Evolutionary conservation across 1,140 invertebrate species (phyloP).

Genomic region (Lordiphosa mommai): DNA sequence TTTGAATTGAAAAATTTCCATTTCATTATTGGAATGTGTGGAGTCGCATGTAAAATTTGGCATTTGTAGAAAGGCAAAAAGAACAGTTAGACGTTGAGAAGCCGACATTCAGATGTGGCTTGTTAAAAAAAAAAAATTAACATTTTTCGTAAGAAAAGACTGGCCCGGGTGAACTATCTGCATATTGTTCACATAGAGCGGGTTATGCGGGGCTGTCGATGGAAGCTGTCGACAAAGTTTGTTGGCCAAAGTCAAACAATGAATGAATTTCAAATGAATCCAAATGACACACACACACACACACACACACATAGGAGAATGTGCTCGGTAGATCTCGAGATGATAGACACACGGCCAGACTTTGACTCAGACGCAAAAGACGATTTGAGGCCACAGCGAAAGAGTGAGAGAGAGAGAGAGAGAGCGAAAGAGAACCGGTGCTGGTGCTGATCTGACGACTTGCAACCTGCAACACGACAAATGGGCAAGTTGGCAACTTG

Average conservation of each 20-base stretch:
- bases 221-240: background rate
- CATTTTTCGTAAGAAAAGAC: conserved; percentile 54
- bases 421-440: conserved; percentile 8
- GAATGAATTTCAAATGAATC: conserved; percentile 43
- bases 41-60: background rate
- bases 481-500: conserved; percentile 32
- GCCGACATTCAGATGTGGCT: conserved; percentile 6
- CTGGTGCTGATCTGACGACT: conserved; percentile 16
- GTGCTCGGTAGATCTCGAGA: conserved; percentile 11
- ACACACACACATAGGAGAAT: too few relatives aligned
- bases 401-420: conserved; percentile 18
- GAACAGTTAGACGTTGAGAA: conserved; percentile 61
- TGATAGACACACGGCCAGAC: conserved; percentile 1
- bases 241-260: conserved; percentile 29
- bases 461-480: conserved; percentile 13
- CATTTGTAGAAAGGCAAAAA: conserved; percentile 62
- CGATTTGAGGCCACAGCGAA: conserved; percentile 57
- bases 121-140: conserved; percentile 52
- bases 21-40: conserved; percentile 67
- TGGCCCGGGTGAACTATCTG: conserved; percentile 22
- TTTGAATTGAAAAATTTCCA: conserved; percentile 35
- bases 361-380: conserved; percentile 3
- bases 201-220: conserved; percentile 25
- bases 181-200: conserved; percentile 32
- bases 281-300: conserved; percentile 7